Base-by-base conservation (phyloP, 2,113 vertebrate genomes). In the Ranitomeya imitator region DNA sequence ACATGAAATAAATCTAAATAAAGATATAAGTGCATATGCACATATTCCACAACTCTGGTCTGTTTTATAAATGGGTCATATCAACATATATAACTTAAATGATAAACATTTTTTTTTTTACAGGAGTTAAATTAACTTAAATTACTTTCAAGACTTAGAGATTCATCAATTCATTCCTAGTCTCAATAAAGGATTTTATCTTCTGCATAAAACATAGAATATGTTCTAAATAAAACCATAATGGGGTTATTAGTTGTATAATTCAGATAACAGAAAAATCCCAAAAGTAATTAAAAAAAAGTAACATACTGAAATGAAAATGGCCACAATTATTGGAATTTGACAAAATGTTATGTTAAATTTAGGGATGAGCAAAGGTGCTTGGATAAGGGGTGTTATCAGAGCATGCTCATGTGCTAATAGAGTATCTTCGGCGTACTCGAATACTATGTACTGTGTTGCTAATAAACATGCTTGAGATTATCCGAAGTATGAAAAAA, bases 91-190 rank as follows among this genome's bases (percentile, higher is more conserved):
- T 92, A 94, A 94, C 93, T 91, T 92, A 95, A 94, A 94, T 85
- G 94, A 96, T 95, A 96, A 94, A 95, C 92, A 94, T 95, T 95
- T 96, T 95, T 94, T 95, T 45, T 95, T 96, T 95, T 94, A 95
- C 85, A 90, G 90, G 88, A 92, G 95, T 95, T 96, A 96, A 96
- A 96, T 95, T 96, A 96, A 95, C 93, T 94, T 96, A 96, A 96
- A 95, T 95, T 96, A 96, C 93, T 91, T 94, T 95, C 93, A 95
- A 94, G 93, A 95, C 92, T 95, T 92, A 7, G 94, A 90, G 78
- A 94, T 95, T 94, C 94, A 92, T 92, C 94, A 93, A 91, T 92
- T 92, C 93, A 91, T 94, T 91, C 93, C 92, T 94, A 93, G 93
- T 92, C 92, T 93, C 93, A 93, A 95, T 90, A 94, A 93, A 92